These are phyloP conservation scores for Phyllostomus discolor DNA, from an alignment of 2,113 vertebrate species.

Conservation along the genomic window DNA sequence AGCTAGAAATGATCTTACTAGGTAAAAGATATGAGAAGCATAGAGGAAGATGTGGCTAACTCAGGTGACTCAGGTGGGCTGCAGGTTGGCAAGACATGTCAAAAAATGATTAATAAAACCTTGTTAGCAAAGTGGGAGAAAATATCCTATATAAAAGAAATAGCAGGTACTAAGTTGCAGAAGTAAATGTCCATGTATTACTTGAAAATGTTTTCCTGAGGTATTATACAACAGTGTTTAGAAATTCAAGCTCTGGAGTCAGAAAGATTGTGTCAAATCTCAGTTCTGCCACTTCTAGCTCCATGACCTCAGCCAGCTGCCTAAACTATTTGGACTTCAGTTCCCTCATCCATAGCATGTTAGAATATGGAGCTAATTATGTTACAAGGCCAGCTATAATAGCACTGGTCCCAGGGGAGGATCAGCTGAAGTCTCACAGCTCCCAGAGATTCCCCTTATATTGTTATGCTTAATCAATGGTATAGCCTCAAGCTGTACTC, in stretches of 20 bases:
- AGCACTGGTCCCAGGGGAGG: no score
- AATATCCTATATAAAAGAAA: not conserved
- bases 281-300: not conserved
- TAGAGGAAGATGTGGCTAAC: not conserved
- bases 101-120: not conserved
- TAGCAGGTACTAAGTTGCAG: not conserved
- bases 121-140: not conserved
- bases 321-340: not conserved
- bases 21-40: not conserved
- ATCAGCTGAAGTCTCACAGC: no score
- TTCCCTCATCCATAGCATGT: not conserved
- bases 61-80: not conserved
- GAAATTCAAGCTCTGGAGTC: not conserved
- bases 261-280: not conserved
- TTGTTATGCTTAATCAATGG: no score
- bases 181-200: not conserved
- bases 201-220: not conserved
- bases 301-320: rapidly evolving
- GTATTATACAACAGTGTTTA: not conserved
- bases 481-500: no score
- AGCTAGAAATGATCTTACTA: not conserved
- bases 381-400: no score
- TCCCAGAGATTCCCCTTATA: no score
- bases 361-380: not conserved
- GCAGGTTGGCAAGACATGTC: not conserved